Percentiles rank a stretch among this genome's conserved stretches.
Conservation (phyloP, 2,888 invertebrate genomes). For the Calephelis perditalis region DNA sequence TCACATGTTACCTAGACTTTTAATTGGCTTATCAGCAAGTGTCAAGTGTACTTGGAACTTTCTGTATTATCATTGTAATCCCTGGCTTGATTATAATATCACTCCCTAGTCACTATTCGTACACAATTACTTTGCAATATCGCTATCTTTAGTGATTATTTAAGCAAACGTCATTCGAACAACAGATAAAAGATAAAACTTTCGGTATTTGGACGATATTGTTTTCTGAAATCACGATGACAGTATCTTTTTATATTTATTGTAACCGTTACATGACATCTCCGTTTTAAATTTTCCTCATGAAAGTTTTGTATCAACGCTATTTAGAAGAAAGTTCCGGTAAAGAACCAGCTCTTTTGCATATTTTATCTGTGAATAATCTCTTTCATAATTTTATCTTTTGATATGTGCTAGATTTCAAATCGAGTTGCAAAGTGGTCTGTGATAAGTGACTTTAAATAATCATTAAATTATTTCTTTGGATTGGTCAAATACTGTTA, state of each 20-base stretch:
- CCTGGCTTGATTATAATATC: neutral
- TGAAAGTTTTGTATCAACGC: neutral
- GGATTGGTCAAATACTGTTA: too few relatives aligned
- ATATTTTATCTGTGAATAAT: neutral
- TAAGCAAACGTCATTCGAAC: neutral
- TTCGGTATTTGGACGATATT: conserved; percentile 4
- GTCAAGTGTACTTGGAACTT: neutral
- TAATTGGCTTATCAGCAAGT: neutral
- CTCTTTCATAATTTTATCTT: neutral
- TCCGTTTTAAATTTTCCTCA: neutral
- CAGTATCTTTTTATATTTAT: neutral
- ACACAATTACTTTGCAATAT: conserved; percentile 2
- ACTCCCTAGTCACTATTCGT: neutral
- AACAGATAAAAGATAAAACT: neutral
- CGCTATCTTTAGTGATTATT: conserved; percentile 1
- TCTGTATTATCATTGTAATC: conserved; percentile 1
- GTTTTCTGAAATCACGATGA: conserved; percentile 2
- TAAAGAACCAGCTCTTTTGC: neutral
- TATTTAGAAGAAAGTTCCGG: neutral
- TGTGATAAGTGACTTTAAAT: too few relatives aligned
- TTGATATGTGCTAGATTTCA: neutral
- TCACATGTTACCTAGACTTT: neutral
- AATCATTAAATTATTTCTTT: too few relatives aligned
- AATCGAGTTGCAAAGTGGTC: neutral
- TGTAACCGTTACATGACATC: conserved; percentile 4